Evolutionary conservation across 1,140 invertebrate genomes (phyloP).

Genomic region (Pantala flavescens): DNA sequence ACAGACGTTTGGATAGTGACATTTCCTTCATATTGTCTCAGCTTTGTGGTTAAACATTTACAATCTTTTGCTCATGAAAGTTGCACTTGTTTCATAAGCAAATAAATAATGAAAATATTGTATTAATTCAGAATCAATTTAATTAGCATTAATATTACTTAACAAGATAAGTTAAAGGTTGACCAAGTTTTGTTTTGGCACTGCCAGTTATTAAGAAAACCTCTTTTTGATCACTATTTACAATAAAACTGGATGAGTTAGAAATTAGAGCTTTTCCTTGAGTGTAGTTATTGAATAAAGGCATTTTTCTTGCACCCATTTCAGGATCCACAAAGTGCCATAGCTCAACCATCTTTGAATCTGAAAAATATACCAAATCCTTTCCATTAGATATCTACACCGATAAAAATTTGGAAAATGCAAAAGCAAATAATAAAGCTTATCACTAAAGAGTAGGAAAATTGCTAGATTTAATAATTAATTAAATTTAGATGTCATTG

Average conservation of each 20-base stretch:
- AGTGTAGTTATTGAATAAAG: conserved; percentile 48
- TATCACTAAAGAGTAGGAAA: too few species aligned
- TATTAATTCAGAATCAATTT: background rate
- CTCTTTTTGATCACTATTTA: background rate
- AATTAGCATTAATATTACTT: background rate
- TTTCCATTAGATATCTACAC: conserved; percentile 16
- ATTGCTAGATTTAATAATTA: too few species aligned
- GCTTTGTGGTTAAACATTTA: too few species aligned
- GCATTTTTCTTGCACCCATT: conserved; percentile 62
- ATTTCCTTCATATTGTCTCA: too few species aligned
- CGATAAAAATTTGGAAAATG: too few species aligned
- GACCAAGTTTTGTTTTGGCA: background rate
- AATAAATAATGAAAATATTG: too few species aligned
- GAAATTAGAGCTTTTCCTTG: conserved; percentile 39
- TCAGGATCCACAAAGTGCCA: conserved; percentile 69
- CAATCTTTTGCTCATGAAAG: too few species aligned
- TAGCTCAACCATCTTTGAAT: conserved; percentile 49
- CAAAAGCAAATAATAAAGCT: too few species aligned
- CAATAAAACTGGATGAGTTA: background rate
- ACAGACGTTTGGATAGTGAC: too few species aligned
- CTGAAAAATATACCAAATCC: conserved; percentile 38
- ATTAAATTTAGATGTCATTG: too few species aligned
- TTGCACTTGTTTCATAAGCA: too few species aligned
- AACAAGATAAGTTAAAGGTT: background rate
- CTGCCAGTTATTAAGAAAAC: conserved; percentile 13